Conservation (phyloP, 1,140 invertebrate genomes). For the Glomeris maerens region DNA sequence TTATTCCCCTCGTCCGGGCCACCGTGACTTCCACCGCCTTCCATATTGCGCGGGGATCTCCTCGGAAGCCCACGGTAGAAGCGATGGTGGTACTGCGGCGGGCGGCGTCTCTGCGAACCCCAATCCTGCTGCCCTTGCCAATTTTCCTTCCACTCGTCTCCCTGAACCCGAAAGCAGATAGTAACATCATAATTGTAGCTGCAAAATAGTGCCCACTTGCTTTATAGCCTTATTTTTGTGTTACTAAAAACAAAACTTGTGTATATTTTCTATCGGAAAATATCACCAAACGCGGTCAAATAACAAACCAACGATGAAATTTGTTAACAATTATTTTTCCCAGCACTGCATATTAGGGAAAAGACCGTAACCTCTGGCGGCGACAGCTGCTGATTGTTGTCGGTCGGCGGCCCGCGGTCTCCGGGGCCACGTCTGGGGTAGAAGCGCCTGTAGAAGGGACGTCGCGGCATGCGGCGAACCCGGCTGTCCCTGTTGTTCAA, state of each 20-base stretch:
- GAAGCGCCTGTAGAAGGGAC: slow-evolving; percentile 8
- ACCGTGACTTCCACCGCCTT: slow-evolving; percentile 6
- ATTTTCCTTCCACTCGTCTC: no score
- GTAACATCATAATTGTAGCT: no score
- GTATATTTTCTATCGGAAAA: not conserved
- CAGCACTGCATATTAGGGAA: not conserved
- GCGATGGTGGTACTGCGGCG: no score
- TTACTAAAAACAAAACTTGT: no score
- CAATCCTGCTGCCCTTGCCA: no score
- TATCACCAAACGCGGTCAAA: not conserved
- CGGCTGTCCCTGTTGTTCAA: not conserved
- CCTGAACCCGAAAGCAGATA: no score
- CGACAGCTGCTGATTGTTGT: not conserved
- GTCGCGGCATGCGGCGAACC: not conserved
- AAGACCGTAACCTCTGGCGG: not conserved
- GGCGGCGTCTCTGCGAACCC: no score
- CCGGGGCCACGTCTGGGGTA: not conserved
- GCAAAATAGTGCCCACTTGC: no score
- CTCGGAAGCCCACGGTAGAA: slow-evolving; percentile 6
- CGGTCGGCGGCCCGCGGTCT: not conserved
- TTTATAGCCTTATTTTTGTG: no score
- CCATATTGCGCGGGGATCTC: not conserved
- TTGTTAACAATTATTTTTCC: not conserved
- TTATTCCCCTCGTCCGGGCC: slow-evolving; percentile 8
- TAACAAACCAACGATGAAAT: not conserved